Percentiles rank a stretch among this genome's conserved stretches.
Conservation (phyloP, 2,797 vertebrate species). For the Cuniculus paca region DNA sequence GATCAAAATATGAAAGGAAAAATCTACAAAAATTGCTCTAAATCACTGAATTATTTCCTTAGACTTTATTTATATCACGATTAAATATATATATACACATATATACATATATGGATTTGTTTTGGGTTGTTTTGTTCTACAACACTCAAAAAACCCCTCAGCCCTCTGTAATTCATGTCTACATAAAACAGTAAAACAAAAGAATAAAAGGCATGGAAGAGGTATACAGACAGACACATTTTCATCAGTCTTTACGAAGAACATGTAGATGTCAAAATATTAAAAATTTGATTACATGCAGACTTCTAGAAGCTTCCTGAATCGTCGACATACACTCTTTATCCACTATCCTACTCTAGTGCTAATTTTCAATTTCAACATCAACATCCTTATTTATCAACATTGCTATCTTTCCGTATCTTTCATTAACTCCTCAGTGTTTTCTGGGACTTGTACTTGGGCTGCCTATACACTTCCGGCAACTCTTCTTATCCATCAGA, state of each 20-base stretch:
- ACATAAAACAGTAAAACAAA: not conserved
- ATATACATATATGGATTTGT: not conserved
- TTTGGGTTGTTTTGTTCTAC: constrained; percentile 50
- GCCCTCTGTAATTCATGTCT: not conserved
- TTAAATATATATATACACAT: constrained; percentile 28
- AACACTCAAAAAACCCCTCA: not conserved
- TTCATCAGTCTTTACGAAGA: not conserved
- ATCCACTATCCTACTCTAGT: not conserved
- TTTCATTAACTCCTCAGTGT: not conserved
- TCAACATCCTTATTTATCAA: not conserved
- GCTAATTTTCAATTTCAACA: constrained; percentile 22
- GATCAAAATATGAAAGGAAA: constrained; percentile 1
- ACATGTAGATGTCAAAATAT: constrained; percentile 17
- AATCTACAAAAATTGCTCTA: constrained; percentile 27
- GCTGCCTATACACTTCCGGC: not conserved
- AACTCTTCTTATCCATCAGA: constrained; percentile 40
- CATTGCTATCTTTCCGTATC: not conserved
- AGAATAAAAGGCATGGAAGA: not conserved
- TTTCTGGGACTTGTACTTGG: not conserved
- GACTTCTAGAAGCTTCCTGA: constrained; percentile 57
- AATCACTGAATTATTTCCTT: not conserved
- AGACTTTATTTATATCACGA: not conserved
- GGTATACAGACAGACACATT: not conserved
- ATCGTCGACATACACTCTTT: not conserved
- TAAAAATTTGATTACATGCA: not conserved